Conservation (phyloP, 2,797 vertebrate genomes). For the Bradypodion pumilum region DNA sequence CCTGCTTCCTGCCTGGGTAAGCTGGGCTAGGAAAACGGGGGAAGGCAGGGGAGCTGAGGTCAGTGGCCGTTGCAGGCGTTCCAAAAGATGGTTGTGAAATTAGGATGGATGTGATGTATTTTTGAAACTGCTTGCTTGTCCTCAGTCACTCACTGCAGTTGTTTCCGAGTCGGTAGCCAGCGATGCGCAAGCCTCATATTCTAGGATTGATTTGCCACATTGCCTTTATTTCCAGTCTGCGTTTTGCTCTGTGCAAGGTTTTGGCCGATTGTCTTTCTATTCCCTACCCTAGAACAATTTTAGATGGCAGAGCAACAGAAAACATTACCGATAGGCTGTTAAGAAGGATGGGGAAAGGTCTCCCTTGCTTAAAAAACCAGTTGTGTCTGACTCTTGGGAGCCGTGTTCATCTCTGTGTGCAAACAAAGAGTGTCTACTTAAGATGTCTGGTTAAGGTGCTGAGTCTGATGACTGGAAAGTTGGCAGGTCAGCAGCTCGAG, state of each 20-base stretch:
- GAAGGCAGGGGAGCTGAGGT: too few relatives aligned
- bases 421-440: too few relatives aligned
- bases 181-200: not conserved
- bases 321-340: not conserved
- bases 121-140: constrained; percentile 7
- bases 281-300: not conserved
- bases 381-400: too few relatives aligned
- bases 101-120: not conserved
- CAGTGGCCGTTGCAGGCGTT: not conserved
- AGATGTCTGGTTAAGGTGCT: too few relatives aligned
- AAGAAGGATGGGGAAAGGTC: not conserved
- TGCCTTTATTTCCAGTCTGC: not conserved
- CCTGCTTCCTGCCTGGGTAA: not conserved
- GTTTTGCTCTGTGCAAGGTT: not conserved
- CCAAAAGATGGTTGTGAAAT: not conserved
- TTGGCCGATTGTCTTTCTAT: not conserved
- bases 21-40: not conserved
- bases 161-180: constrained; percentile 12
- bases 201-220: not conserved
- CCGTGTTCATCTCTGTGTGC: too few relatives aligned
- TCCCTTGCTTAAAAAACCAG: too few relatives aligned
- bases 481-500: too few relatives aligned
- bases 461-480: too few relatives aligned
- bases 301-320: not conserved
- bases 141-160: not conserved